phyloP scores from a whole-genome alignment of 2,888 invertebrate genomes.

The Drosophila birchii region DNA sequence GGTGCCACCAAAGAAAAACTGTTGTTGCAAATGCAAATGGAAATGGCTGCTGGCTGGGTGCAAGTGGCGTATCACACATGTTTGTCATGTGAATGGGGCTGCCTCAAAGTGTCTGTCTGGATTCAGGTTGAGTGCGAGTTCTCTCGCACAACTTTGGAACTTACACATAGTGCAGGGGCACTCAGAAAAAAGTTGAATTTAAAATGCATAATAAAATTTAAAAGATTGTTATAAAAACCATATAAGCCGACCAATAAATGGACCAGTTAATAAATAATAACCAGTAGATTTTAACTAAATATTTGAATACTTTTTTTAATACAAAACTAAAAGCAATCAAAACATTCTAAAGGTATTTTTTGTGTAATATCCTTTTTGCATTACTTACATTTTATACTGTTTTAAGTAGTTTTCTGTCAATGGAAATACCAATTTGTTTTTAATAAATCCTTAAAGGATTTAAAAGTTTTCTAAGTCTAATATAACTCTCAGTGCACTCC shows the following conservation, averaged over 20 bases:
- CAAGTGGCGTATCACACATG: constrained; percentile 77
- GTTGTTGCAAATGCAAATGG: constrained; percentile 49
- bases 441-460: neutral
- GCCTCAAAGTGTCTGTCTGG: constrained; percentile 49
- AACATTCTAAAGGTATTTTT: neutral
- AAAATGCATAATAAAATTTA: no score
- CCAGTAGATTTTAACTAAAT: neutral
- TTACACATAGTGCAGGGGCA: constrained; percentile 7
- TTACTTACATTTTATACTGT: neutral
- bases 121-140: constrained; percentile 50
- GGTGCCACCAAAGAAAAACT: constrained; percentile 33
- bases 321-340: neutral
- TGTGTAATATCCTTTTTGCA: neutral
- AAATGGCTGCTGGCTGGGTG: constrained; percentile 56
- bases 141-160: constrained; percentile 57
- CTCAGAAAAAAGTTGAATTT: neutral
- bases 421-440: neutral
- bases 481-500: constrained; percentile 4
- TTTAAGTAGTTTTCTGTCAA: neutral
- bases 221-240: no score
- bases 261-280: no score
- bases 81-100: constrained; percentile 64
- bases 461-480: neutral
- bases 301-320: neutral
- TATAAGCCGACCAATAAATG: no score